phyloP scores from a whole-genome alignment of 92 coral and sea anemone species.

The Isaurus tuberculatus region DNA sequence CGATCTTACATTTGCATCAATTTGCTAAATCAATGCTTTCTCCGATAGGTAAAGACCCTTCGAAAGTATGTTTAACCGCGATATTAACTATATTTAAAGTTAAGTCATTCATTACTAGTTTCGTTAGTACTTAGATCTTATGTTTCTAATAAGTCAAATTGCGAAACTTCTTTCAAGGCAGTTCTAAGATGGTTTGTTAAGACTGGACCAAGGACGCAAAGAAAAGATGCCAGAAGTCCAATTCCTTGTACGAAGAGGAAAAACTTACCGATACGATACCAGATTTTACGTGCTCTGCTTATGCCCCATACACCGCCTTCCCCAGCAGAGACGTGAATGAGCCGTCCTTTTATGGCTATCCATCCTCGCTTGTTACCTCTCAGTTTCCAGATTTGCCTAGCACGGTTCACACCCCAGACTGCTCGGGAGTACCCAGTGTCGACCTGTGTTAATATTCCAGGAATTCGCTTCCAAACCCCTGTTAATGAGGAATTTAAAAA shows the following conservation, averaged over 20 bases:
- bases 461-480: background rate
- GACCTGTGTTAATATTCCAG: background rate
- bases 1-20: no score
- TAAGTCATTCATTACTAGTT: no score
- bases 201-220: background rate
- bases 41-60: no score
- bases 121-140: no score
- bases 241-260: background rate
- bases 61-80: no score
- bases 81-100: no score
- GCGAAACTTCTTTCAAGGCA: no score
- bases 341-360: background rate
- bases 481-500: background rate
- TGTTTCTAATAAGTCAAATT: no score
- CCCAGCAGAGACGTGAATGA: slow-evolving; percentile 19
- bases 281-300: background rate
- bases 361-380: background rate
- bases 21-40: no score
- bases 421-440: background rate
- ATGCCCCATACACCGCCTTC: slow-evolving; percentile 30
- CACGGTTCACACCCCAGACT: slow-evolving; percentile 19
- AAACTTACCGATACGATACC: slow-evolving; percentile 16
- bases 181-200: no score
- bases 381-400: background rate
- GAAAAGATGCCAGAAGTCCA: background rate